A percentile compares a stretch with the other conserved stretches of the same genome.
Conservation (phyloP, 2,797 vertebrate genomes). For the Hozukius guyotensis region DNA sequence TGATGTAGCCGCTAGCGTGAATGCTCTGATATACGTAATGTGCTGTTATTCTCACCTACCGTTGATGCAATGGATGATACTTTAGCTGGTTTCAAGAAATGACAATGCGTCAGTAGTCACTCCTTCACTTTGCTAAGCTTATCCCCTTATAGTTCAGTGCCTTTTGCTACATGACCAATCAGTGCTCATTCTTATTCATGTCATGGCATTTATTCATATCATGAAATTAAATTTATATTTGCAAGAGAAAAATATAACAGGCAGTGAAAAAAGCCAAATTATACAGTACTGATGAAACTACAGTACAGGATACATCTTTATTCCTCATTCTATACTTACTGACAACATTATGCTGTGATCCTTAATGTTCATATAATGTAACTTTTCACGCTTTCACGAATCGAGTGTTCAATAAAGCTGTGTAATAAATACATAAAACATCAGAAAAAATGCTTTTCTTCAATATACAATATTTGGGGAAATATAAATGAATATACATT, state of each 20-base stretch:
- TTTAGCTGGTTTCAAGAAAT: not conserved
- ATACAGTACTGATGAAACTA: not conserved
- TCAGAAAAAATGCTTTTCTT: not conserved
- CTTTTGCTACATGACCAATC: constrained; percentile 2
- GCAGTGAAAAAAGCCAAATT: not conserved
- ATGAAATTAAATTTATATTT: not conserved
- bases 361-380: not conserved
- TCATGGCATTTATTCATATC: not conserved
- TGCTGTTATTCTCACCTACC: constrained; percentile 3
- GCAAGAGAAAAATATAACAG: not conserved
- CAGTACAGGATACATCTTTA: not conserved
- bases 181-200: not conserved
- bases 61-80: not conserved
- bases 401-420: too few relatives aligned
- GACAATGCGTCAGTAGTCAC: not conserved
- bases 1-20: not conserved
- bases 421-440: too few relatives aligned
- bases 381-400: not conserved
- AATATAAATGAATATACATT: not conserved
- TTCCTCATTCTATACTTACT: not conserved
- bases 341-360: not conserved
- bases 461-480: not conserved
- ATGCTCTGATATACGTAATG: not conserved
- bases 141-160: not conserved
- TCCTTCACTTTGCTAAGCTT: not conserved